A percentile compares a stretch with the other conserved stretches of the same genome.
Evolutionary conservation across 2,797 vertebrate genomes (phyloP).

Genomic region (Leuciscus waleckii): DNA sequence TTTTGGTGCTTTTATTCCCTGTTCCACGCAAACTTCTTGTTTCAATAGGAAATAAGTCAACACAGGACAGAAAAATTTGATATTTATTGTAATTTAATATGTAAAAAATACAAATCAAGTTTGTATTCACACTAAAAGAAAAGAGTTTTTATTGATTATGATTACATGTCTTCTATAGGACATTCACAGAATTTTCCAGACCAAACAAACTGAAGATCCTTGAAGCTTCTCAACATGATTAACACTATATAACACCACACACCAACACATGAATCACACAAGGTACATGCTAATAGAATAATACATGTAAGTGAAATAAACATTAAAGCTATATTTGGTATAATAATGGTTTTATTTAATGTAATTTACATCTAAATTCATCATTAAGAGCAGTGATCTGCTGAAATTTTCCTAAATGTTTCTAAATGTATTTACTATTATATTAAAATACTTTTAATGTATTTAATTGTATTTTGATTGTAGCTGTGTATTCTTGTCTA

Average conservation of each 20-base stretch:
- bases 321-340: too few relatives aligned
- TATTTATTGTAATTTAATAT: not conserved
- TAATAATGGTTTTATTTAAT: too few relatives aligned
- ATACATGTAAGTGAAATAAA: too few relatives aligned
- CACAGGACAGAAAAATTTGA: not conserved
- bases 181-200: constrained; percentile 66
- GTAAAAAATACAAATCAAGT: not conserved
- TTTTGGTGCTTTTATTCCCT: not conserved
- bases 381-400: not conserved
- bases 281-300: not conserved
- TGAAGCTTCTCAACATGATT: constrained; percentile 13
- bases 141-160: not conserved
- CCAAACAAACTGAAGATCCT: constrained; percentile 52
- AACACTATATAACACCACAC: too few relatives aligned
- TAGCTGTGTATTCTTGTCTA: not conserved
- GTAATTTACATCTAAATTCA: too few relatives aligned
- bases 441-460: too few relatives aligned
- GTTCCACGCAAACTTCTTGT: not conserved
- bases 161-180: constrained; percentile 67
- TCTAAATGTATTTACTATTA: not conserved
- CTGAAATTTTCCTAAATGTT: not conserved
- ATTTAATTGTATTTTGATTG: too few relatives aligned
- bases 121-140: not conserved
- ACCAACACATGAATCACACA: not conserved
- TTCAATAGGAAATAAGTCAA: not conserved